These are phyloP conservation scores for Malurus alboscapulatus DNA, from an alignment of 2,113 vertebrate species.

Conservation along the genomic window DNA sequence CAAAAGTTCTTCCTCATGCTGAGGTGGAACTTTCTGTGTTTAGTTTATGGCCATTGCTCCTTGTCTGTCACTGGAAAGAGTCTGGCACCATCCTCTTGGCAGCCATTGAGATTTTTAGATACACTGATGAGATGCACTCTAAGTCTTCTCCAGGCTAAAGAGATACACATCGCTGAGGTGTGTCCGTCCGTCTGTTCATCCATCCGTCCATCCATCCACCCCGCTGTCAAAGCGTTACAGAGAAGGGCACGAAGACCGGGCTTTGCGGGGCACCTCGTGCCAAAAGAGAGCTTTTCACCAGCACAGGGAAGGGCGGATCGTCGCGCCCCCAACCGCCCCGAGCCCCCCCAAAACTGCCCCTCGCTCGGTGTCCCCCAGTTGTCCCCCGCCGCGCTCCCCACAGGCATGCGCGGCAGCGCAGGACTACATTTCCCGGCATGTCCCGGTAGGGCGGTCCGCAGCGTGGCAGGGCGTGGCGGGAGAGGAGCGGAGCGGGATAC, in stretches of 20 bases:
- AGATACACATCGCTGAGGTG: not conserved
- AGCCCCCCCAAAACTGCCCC: not conserved
- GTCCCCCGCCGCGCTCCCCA: accelerated
- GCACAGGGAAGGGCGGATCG: too few relatives aligned
- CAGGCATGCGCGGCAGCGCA: not conserved
- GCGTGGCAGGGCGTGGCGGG: not conserved
- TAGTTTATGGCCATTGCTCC: too few relatives aligned
- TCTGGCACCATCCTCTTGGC: not conserved
- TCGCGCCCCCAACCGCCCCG: accelerated
- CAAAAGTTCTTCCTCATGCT: not conserved
- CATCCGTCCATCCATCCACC: not conserved
- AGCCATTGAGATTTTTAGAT: not conserved
- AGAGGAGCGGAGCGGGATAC: not conserved
- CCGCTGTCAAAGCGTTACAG: not conserved
- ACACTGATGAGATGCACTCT: not conserved
- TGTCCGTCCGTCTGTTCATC: accelerated
- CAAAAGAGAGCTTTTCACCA: not conserved
- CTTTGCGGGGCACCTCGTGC: not conserved
- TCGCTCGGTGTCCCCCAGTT: accelerated
- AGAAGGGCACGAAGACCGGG: not conserved
- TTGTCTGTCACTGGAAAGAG: not conserved
- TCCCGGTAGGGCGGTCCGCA: not conserved
- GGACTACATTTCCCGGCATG: constrained; percentile 11
- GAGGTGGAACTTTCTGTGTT: not conserved
- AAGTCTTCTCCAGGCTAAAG: not conserved